Percentiles rank a stretch among this genome's conserved stretches.
Conservation (phyloP, 2,113 vertebrate species). For the Pardalotus punctatus region DNA sequence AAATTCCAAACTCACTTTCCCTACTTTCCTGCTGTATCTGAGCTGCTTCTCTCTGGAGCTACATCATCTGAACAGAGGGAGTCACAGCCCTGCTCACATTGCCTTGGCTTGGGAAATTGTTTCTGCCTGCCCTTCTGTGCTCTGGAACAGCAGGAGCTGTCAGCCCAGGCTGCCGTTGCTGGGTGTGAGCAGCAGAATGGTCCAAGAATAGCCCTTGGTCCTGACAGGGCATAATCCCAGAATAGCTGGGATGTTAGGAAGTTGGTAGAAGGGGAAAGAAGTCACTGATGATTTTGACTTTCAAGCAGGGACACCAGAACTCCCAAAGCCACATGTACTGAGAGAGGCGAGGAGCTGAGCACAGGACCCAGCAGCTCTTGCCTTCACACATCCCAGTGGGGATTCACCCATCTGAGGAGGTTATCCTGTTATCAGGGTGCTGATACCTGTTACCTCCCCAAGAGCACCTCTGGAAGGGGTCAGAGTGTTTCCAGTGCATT, state of each 20-base stretch:
- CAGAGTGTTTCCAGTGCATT: background rate
- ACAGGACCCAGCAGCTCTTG: background rate
- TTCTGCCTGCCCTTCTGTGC: background rate
- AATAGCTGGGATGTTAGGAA: background rate
- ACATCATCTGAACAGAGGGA: background rate
- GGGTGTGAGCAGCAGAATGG: background rate
- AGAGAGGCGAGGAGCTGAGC: background rate
- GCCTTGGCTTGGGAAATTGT: background rate
- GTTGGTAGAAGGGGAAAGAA: background rate
- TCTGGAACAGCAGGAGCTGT: background rate
- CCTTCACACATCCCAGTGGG: background rate
- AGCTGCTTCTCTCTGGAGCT: background rate
- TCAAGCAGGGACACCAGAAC: background rate
- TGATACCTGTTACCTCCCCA: background rate
- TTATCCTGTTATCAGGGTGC: no score
- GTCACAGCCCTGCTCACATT: background rate
- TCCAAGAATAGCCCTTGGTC: conserved; percentile 8
- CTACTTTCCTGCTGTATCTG: background rate
- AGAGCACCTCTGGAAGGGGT: background rate
- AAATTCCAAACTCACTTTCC: background rate
- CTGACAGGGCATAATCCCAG: background rate
- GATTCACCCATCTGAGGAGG: background rate
- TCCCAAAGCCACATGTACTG: background rate
- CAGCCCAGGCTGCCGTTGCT: background rate
- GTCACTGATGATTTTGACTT: background rate